Base-by-base conservation (phyloP, 1,140 invertebrate species). In the Bombus consobrinus region DNA sequence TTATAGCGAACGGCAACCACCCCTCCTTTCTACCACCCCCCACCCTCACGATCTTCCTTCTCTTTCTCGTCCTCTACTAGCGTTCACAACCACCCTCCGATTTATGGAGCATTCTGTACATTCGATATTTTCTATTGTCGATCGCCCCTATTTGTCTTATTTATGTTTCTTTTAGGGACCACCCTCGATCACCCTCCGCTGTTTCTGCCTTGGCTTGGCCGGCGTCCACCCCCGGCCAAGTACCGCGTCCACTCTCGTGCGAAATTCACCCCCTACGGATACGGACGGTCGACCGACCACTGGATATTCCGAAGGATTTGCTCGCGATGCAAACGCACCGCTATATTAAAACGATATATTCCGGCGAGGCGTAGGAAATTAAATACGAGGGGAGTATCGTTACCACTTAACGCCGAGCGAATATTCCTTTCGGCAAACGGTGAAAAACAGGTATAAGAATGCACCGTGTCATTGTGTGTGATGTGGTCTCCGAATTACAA, bases 41-140 rank as follows among this genome's bases (percentile, higher is more conserved):
- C 78, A 73, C 73, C 77, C 53, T 15, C 34, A 18, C 74, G 25
- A 57, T 72, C 15, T 69, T 74, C 57, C 68, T 25, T 39, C 75
- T 72, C 22, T 66, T 78, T 64, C 69, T 77, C 77, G 28, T 80
- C 6, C 71, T 41, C 68, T 59, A 69, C 37, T 75, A 32, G 75
- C 85, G 83, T 81, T 86, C 78, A 82, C 74, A 81, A 86, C 92
- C 81, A 89, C 89, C 90, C 88, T 89, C 91, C 93, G 93, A 95
- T 95, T 95, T 95, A 95, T 95, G 93, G 92, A 90, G 92, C 93
- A 93, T 95, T 94, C 93, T 93, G 94, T 95, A 93, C 94, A 94
- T 94, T 94, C 93, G 93, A 95, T 95, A 95, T 94, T 95, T 95
- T 95, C 94, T 94, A 95, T 95, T 94, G 94, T 94, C 94, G 93